Evolutionary conservation across 2,113 vertebrate species (phyloP).

Genomic region (Halichoeres trimaculatus): DNA sequence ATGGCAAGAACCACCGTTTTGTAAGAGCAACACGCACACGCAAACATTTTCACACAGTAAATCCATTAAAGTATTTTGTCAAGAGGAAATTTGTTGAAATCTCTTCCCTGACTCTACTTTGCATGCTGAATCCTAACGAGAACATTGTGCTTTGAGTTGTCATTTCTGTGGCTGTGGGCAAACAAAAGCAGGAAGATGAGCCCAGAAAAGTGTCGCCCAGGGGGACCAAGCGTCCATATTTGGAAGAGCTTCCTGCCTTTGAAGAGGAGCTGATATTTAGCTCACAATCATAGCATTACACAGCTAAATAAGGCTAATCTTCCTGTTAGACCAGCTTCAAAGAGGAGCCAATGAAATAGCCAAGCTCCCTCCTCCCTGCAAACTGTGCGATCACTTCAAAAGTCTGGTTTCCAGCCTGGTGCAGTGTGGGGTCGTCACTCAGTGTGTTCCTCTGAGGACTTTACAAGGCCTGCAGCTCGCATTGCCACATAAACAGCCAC

Average conservation of each 20-base stretch:
- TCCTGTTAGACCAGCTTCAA: neutral
- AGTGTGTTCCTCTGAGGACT: slow-evolving; percentile 38
- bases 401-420: neutral
- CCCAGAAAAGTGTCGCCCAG: neutral
- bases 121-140: neutral
- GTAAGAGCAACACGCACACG: slow-evolving; percentile 77
- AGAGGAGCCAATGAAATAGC: neutral
- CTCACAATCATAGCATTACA: neutral
- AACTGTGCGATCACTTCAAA: slow-evolving; percentile 30
- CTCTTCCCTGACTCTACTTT: neutral
- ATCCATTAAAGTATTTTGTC: neutral
- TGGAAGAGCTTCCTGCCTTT: neutral
- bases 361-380: neutral
- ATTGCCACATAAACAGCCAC: slow-evolving; percentile 74
- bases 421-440: slow-evolving; percentile 13
- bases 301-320: neutral
- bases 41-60: neutral
- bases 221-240: neutral
- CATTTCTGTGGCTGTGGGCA: neutral
- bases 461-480: slow-evolving; percentile 48
- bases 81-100: neutral
- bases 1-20: slow-evolving; percentile 97
- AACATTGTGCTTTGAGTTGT: neutral
- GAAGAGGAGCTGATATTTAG: neutral
- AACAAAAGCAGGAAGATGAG: neutral